A percentile compares a stretch with the other conserved stretches of the same genome.
phyloP scores from a whole-genome alignment of 1,140 invertebrate genomes.

The Zaprionus inermis region DNA sequence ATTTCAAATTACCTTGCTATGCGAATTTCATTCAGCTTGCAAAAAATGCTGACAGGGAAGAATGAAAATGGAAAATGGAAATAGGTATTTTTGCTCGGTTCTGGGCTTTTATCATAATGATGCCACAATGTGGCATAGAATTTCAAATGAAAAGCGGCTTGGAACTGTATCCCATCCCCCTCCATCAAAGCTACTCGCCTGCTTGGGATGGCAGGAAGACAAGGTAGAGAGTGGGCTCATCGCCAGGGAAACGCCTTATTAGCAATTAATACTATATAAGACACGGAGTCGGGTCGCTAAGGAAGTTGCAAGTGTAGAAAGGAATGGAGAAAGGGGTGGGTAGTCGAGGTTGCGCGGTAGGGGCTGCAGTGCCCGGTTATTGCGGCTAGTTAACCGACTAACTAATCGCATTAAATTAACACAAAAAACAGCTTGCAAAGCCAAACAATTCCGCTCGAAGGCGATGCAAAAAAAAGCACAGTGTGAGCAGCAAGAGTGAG shows the following conservation, averaged over 20 bases:
- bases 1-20: background rate
- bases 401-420: slow-evolving; percentile 78
- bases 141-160: slow-evolving; percentile 58
- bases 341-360: background rate
- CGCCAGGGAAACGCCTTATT: slow-evolving; percentile 16
- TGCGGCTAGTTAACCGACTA: slow-evolving; percentile 31
- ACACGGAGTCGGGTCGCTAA: background rate
- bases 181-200: no score
- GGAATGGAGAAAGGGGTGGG: background rate
- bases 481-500: slow-evolving; percentile 23
- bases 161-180: background rate
- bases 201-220: background rate
- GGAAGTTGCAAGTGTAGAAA: background rate
- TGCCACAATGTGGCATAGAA: slow-evolving; percentile 56
- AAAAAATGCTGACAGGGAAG: slow-evolving; percentile 6
- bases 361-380: background rate
- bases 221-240: background rate
- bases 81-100: slow-evolving; percentile 22
- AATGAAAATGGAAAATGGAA: slow-evolving; percentile 11
- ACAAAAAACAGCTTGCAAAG: slow-evolving; percentile 52
- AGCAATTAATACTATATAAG: slow-evolving; percentile 23
- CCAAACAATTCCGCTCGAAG: slow-evolving; percentile 38
- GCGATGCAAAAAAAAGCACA: slow-evolving; percentile 43
- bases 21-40: slow-evolving; percentile 2
- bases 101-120: slow-evolving; percentile 35